These are phyloP conservation scores for Myotis pilosus DNA, from an alignment of 2,797 vertebrate species.

Conservation along the genomic window DNA sequence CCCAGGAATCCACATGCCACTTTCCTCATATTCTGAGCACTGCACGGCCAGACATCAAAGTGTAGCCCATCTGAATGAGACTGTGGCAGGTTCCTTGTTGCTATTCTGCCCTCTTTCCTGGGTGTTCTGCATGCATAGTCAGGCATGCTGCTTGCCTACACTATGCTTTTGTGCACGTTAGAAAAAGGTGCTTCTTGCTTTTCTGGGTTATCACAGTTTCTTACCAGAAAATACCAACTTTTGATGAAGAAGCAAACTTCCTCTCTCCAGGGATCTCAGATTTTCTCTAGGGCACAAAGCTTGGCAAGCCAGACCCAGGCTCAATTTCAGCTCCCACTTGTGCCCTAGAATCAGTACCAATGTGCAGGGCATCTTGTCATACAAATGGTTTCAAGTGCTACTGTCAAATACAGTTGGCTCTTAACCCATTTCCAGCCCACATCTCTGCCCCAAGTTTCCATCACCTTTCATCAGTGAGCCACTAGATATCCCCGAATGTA, in stretches of 20 bases:
- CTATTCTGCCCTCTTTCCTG: background rate
- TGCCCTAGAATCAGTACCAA: background rate
- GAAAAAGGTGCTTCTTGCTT: background rate
- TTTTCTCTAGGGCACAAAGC: background rate
- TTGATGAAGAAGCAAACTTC: background rate
- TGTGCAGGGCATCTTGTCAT: background rate
- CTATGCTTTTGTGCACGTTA: background rate
- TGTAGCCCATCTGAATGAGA: background rate
- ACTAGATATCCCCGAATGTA: background rate
- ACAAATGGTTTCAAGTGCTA: background rate
- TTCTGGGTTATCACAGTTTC: background rate
- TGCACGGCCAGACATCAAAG: background rate
- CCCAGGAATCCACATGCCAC: rapidly evolving
- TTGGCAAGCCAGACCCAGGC: background rate
- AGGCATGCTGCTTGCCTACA: background rate
- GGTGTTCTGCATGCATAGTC: background rate
- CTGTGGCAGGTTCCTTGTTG: too few species aligned
- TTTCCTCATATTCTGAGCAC: background rate
- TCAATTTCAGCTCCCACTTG: background rate
- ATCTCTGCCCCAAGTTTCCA: background rate
- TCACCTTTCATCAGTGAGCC: background rate
- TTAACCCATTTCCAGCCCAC: background rate
- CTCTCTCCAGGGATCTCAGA: background rate
- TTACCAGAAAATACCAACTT: background rate
- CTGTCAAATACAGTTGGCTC: background rate